phyloP scores from a whole-genome alignment of 2,113 vertebrate species.

The Verasper variegatus region DNA sequence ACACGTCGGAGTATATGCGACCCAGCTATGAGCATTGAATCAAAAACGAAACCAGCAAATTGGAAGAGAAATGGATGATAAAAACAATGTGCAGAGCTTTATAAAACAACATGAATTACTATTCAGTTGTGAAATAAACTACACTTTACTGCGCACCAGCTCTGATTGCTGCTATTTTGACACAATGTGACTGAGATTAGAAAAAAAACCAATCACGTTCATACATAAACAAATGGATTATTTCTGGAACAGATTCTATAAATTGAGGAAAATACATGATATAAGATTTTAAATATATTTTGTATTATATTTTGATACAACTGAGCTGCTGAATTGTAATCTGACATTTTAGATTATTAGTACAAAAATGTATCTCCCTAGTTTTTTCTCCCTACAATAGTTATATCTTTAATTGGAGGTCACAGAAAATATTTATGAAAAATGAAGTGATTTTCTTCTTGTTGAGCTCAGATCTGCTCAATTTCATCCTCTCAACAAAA shows the following conservation, averaged over 20 bases:
- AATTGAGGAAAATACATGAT: background rate
- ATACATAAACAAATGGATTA: background rate
- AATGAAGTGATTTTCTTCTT: too few relatives aligned
- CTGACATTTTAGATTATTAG: too few relatives aligned
- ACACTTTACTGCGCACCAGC: background rate
- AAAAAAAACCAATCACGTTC: background rate
- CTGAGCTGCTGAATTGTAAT: too few relatives aligned
- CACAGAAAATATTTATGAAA: too few relatives aligned
- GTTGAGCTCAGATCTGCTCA: too few relatives aligned
- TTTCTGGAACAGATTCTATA: background rate
- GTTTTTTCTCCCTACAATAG: too few relatives aligned
- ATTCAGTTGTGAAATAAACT: background rate
- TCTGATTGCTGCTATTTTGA: background rate
- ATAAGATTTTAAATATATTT: too few relatives aligned
- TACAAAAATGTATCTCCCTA: too few relatives aligned
- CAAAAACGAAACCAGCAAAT: background rate
- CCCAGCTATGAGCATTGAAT: background rate
- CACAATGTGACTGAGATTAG: background rate
- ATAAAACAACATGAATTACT: slow-evolving; percentile 1
- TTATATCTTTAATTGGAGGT: too few relatives aligned
- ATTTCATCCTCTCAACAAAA: too few relatives aligned
- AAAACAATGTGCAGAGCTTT: background rate
- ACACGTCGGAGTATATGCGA: slow-evolving; percentile 1
- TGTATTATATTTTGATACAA: too few relatives aligned
- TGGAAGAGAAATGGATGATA: background rate